phyloP scores from a whole-genome alignment of 2,888 invertebrate genomes.

The Tromatobia lineatoria region DNA sequence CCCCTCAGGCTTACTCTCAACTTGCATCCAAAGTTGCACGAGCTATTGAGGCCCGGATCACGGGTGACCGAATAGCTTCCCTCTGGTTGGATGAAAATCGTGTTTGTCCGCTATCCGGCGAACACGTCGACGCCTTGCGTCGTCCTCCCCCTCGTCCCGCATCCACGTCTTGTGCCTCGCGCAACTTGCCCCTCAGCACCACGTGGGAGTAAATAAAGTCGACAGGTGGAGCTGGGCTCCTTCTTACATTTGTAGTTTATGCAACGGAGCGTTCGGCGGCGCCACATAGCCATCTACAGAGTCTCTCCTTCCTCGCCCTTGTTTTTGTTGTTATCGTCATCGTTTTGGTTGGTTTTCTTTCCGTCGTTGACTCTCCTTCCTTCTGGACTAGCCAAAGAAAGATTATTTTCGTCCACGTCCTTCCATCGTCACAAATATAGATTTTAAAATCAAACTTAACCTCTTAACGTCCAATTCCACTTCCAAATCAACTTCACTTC shows the following conservation, averaged over 20 bases:
- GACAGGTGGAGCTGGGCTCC: constrained; percentile 75
- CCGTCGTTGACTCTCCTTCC: background rate
- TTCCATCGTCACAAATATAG: background rate
- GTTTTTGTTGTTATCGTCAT: background rate
- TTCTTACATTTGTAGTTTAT: constrained; percentile 72
- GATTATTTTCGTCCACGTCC: background rate
- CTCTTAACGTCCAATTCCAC: background rate
- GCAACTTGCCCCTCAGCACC: constrained; percentile 5
- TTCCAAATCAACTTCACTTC: background rate
- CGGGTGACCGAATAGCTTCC: constrained; percentile 14
- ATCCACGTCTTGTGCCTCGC: background rate
- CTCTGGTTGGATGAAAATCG: constrained; percentile 41
- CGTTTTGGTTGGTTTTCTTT: too few species aligned
- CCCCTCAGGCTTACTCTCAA: background rate
- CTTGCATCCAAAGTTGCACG: background rate
- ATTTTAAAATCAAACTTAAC: background rate
- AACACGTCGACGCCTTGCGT: constrained; percentile 17
- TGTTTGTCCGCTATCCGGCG: constrained; percentile 29
- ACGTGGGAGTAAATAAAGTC: constrained; percentile 72
- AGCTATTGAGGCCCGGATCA: constrained; percentile 13
- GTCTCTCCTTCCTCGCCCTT: constrained; percentile 17
- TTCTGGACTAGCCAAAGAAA: background rate
- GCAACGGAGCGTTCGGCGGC: constrained; percentile 74
- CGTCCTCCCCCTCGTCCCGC: constrained; percentile 12
- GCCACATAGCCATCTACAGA: constrained; percentile 72